These are phyloP conservation scores for Bradysia coprophila DNA, from an alignment of 1,140 invertebrate genomes.

Conservation along the genomic window DNA sequence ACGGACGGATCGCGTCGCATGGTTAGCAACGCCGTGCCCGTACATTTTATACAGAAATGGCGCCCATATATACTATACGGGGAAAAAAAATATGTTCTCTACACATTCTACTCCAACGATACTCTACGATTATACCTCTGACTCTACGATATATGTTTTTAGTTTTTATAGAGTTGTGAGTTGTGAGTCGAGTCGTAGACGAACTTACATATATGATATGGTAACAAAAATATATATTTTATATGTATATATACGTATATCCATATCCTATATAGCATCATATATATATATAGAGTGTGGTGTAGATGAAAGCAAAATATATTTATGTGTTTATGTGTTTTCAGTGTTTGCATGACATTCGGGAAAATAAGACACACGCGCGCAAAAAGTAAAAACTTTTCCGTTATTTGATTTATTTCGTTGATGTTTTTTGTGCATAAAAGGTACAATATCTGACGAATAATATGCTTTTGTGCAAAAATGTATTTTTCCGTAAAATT, in stretches of 20 bases:
- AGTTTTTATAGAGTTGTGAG: background rate
- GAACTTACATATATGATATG: no score
- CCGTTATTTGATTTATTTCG: background rate
- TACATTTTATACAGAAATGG: background rate
- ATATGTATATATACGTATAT: no score
- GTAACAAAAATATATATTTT: no score
- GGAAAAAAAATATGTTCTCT: background rate
- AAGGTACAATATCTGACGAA: no score
- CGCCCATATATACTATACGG: no score
- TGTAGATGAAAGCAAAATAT: background rate
- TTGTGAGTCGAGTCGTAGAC: background rate
- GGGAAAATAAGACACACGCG: constrained; percentile 5
- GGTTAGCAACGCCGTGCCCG: background rate
- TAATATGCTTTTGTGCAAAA: no score
- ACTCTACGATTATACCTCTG: no score
- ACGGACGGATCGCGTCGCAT: background rate
- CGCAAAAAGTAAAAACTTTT: constrained; percentile 1
- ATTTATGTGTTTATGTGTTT: background rate
- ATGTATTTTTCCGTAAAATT: no score
- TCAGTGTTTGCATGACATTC: constrained; percentile 7
- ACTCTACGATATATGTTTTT: background rate
- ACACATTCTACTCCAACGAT: background rate
- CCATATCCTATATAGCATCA: no score
- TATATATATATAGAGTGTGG: background rate
- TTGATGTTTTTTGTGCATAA: background rate